A percentile compares a stretch with the other conserved stretches of the same genome.
These are phyloP conservation scores for Melipona beecheii DNA, from an alignment of 2,888 invertebrate species.

Conservation along the genomic window DNA sequence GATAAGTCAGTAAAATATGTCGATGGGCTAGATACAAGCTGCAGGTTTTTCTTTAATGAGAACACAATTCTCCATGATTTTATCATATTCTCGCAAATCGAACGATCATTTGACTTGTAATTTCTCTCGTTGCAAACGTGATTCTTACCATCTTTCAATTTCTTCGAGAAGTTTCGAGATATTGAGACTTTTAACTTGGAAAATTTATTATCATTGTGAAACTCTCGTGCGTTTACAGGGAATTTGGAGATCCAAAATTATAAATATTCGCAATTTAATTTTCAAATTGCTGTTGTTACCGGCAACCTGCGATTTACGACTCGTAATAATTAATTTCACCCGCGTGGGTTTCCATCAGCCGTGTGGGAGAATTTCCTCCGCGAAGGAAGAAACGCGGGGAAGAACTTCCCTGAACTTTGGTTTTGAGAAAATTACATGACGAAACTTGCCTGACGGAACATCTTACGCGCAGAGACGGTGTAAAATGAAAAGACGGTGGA, in stretches of 20 bases:
- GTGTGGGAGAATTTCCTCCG: too few relatives aligned
- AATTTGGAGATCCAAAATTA: neutral
- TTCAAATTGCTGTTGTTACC: neutral
- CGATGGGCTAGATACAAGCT: neutral
- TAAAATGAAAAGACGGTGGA: neutral
- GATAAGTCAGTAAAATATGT: neutral
- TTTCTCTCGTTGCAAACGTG: rapidly evolving
- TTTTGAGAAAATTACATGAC: neutral
- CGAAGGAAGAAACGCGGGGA: too few relatives aligned
- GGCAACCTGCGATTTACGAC: too few relatives aligned
- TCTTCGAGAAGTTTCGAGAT: neutral
- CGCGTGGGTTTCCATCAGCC: too few relatives aligned
- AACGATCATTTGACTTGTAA: neutral
- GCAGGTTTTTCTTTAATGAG: neutral
- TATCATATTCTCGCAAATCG: too few relatives aligned
- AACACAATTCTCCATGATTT: too few relatives aligned
- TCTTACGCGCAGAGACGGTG: neutral
- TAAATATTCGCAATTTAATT: neutral
- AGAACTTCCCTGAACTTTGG: neutral
- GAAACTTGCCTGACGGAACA: neutral
- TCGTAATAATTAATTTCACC: too few relatives aligned
- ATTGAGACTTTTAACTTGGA: neutral
- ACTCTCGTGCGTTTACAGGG: neutral
- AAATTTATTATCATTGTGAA: neutral
- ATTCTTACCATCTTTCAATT: neutral